phyloP scores from a whole-genome alignment of 2,888 invertebrate genomes.

The Spatulosminthurus flaviceps region DNA sequence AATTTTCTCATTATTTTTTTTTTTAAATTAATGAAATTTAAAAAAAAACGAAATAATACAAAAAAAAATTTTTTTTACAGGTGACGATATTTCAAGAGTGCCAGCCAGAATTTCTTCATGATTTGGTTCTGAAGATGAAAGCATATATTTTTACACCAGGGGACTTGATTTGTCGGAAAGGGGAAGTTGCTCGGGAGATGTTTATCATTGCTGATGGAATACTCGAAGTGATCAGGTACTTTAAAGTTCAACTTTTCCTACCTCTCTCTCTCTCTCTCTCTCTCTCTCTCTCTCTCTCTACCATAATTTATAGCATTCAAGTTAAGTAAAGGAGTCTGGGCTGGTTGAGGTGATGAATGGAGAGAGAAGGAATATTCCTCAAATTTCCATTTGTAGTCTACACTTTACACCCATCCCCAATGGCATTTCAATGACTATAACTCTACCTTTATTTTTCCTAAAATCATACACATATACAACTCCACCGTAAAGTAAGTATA shows the following conservation, averaged over 20 bases:
- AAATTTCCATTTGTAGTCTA: too few species aligned
- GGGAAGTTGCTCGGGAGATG: slow-evolving; percentile 95
- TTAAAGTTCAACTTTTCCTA: not conserved
- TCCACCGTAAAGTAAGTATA: too few species aligned
- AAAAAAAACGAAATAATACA: too few species aligned
- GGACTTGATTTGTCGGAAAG: slow-evolving; percentile 94
- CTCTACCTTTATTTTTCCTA: too few species aligned
- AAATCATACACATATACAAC: too few species aligned
- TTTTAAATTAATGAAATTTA: too few species aligned
- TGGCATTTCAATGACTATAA: too few species aligned
- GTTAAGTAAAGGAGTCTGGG: too few species aligned
- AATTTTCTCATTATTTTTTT: too few species aligned
- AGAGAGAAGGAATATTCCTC: too few species aligned
- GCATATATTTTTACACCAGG: slow-evolving; percentile 98
- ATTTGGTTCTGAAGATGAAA: slow-evolving; percentile 96
- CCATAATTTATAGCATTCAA: not conserved
- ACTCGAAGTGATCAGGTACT: slow-evolving; percentile 82
- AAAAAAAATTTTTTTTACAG: slow-evolving; percentile 67
- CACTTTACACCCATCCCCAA: too few species aligned
- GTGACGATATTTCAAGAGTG: slow-evolving; percentile 97
- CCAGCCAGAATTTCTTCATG: slow-evolving; percentile 96
- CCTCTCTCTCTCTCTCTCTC: not conserved
- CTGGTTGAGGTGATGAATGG: too few species aligned
- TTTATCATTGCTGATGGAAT: slow-evolving; percentile 98
- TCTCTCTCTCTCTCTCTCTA: not conserved